Conservation (phyloP, 2,113 vertebrate genomes). For the Hirundichthys speculiger region DNA sequence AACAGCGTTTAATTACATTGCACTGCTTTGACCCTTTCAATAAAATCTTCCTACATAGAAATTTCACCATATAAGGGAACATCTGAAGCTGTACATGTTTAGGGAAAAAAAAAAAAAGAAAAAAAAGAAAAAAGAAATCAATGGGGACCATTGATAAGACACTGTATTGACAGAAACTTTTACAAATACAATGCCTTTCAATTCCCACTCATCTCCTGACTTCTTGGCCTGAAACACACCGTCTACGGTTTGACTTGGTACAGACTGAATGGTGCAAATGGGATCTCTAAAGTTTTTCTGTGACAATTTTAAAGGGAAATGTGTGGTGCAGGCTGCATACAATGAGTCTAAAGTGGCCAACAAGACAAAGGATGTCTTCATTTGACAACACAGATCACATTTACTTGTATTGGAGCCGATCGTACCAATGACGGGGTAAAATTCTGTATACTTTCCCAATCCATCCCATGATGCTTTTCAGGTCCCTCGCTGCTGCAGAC, state of each 20-base stretch:
- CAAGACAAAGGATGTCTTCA: conserved; percentile 85
- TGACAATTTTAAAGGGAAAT: conserved; percentile 32
- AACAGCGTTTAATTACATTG: conserved; percentile 25
- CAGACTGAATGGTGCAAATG: conserved; percentile 53
- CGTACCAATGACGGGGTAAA: conserved; percentile 99
- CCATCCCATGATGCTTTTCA: conserved; percentile 99
- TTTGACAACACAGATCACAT: conserved; percentile 98
- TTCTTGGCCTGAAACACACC: conserved; percentile 54
- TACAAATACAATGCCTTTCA: conserved; percentile 46
- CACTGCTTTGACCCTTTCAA: conserved; percentile 15
- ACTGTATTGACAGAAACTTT: conserved; percentile 27
- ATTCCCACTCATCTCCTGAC: conserved; percentile 36
- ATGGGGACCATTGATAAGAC: conserved; percentile 40
- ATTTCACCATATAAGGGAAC: conserved; percentile 23
- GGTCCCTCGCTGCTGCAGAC: conserved; percentile 99
- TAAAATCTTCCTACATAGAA: conserved; percentile 21
- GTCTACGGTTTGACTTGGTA: conserved; percentile 33
- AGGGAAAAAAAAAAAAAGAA: too few species aligned
- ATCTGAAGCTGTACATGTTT: conserved; percentile 21
- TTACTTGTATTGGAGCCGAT: conserved; percentile 93
- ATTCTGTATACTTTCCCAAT: conserved; percentile 99
- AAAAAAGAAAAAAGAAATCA: too few species aligned
- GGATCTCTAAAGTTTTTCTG: conserved; percentile 26
- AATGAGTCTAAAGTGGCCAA: conserved; percentile 89
- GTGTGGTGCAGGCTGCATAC: conserved; percentile 50